Evolutionary conservation across 2,797 vertebrate genomes (phyloP), one percentile per base, ranked within the genome.

Genomic region (Fistularia commersonii): DNA sequence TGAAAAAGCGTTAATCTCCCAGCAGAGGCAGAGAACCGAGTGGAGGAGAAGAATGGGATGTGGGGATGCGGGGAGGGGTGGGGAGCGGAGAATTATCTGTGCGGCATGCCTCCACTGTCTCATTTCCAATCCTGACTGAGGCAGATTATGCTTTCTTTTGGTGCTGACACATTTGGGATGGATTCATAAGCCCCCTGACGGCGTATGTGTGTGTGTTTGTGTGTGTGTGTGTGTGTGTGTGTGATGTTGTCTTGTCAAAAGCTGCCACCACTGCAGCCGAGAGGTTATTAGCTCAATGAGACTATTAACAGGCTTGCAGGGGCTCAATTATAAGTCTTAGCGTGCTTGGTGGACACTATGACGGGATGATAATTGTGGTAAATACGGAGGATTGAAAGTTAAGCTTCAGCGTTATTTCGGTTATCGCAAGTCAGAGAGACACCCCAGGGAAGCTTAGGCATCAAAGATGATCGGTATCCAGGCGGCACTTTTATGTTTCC

Each of bases 161-260:
- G 41, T 9, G 5, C 57, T 69, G 82, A 88, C 83, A 84, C 76
- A 87, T 87, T 75, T 80, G 66, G 70, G 84, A 69, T 54, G 37
- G 32, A 59, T 52, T 71, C 66, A 34, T 76, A 80, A 84, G 70
- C 77, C 64, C 70, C 38, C 11, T n/a, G 45, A 42, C 51, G 45
- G 48, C 51, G 50, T 43, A 46, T 64, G 58, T 59, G 64, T 56
- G 56, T 31, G 23, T 23, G 23, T 23, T 2, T 23, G 23, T 23
- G 23, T 23, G 23, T 23, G 23, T 23, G 23, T 23, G 23, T 23
- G 23, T 23, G 23, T 23, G 23, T 23, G 23, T 23, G 23, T 23
- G 23, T 23, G 53, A 63, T 45, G 55, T 43, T 31, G 40, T 51
- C 51, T 48, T 48, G 52, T 48, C 55, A 69, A 69, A 73, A 69